Percentiles rank a stretch among this genome's conserved stretches.
phyloP scores from a whole-genome alignment of 37 sponge, comb jelly and placozoan species.

The Aplysina aerophoba region DNA sequence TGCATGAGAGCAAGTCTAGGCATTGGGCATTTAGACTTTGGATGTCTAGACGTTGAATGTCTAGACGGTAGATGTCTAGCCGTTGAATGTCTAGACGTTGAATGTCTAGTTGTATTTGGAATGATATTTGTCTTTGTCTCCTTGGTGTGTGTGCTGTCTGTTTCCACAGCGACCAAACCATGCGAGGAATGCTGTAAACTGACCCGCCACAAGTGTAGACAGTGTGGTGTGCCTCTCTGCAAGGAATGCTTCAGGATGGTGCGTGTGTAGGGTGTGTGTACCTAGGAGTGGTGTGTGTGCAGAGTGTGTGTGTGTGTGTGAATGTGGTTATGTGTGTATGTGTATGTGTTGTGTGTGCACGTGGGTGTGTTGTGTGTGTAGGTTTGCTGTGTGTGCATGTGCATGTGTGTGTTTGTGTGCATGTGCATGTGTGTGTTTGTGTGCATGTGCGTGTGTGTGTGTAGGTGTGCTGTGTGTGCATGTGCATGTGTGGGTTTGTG shows the following conservation, averaged over 20 bases:
- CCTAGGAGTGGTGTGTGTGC: not conserved
- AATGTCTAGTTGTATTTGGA: no score
- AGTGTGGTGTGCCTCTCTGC: conserved; percentile 26
- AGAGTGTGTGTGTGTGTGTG: conserved; percentile 9
- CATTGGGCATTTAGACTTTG: no score
- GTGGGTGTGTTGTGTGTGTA: not conserved
- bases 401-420: conserved; percentile 12
- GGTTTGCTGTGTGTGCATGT: not conserved
- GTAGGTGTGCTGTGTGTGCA: not conserved
- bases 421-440: not conserved
- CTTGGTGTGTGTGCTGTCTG: no score
- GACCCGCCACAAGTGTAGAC: conserved; percentile 20
- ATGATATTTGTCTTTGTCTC: no score
- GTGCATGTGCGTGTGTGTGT: not conserved
- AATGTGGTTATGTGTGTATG: no score
- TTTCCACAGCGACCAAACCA: conserved; percentile 11
- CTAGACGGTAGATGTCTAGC: no score
- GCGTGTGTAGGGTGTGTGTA: not conserved
- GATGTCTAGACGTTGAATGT: no score
- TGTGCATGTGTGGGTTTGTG: no score
- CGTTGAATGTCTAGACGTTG: no score
- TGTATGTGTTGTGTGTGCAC: not conserved
- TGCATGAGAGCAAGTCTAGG: no score
- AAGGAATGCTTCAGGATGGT: conserved; percentile 12
- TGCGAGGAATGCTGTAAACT: not conserved